Evolutionary conservation across 1,140 invertebrate species (phyloP), one percentile per base, ranked within the genome.

Genomic region (Rhopalosiphum padi): DNA sequence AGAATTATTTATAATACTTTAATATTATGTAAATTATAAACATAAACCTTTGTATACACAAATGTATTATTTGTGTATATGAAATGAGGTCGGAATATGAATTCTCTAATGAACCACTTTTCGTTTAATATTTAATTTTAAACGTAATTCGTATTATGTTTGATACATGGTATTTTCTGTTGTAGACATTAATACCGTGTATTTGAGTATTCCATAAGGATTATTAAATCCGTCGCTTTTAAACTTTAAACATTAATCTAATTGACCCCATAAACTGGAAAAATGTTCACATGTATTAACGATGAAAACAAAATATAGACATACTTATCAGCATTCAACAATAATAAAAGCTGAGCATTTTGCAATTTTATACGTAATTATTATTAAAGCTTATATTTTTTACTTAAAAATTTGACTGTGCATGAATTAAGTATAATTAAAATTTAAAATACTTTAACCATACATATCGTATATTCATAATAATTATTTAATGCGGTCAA

Each of bases 221-320:
- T 88, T 88, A 88, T 41, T n/a, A 35, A 86, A 88, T 9, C n/a
- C 86, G 43, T 88, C 86, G 46, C 18, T 88, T 88, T 9, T 48
- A 88, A 87, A 88, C 46, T 88, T 48, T 88, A 51, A 22, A 88
- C 86, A 88, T 88, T 88, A 88, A 88, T 88, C 43, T 88, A 88
- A 51, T 88, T 48, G 86, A 88, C 86, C 86, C 6, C 86, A 21
- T 88, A 77, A 77, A 77, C 60, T n/a, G 15, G 15, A n/a, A 68
- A 68, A 68, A 68, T 68, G 11, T 68, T 30, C 25, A 68, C 30
- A 30, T 30, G 60, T 68, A 68, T 30, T 68, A 15, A 68, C 30
- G 30, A 68, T 15, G 4, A 68, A 68, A 68, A 68, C 60, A n/a
- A 55, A 53, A 53, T 53, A 25, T 55, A 55, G 55, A 55, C 55